Evolutionary conservation across 2,888 invertebrate species (phyloP).

Genomic region (Diarsia dahlii): DNA sequence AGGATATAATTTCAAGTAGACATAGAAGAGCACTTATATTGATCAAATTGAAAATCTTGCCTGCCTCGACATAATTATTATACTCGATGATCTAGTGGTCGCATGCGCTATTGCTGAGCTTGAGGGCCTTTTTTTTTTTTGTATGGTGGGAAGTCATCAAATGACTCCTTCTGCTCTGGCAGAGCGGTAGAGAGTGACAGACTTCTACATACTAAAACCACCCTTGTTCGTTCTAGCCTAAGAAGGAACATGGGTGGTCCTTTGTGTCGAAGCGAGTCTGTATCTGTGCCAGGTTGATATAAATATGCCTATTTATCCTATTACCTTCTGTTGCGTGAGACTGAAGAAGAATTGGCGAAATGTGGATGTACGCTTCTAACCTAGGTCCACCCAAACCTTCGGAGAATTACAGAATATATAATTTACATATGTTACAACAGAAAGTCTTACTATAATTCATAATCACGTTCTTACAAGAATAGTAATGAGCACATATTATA

Average conservation of each 20-base stretch:
- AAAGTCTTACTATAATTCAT: background rate
- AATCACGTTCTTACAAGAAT: background rate
- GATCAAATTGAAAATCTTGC: background rate
- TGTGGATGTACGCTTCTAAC: background rate
- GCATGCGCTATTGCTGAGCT: background rate
- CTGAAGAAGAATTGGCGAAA: background rate
- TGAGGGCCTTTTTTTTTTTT: background rate
- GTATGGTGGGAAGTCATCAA: no score
- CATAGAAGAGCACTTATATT: background rate
- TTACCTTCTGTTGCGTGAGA: background rate
- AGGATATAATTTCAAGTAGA: constrained; percentile 9
- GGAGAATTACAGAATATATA: background rate
- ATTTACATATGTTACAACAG: background rate
- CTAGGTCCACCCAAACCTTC: background rate
- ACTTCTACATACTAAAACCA: no score
- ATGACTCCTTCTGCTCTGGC: no score
- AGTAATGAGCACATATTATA: constrained; percentile 3
- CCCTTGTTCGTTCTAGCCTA: no score
- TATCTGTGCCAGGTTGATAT: background rate
- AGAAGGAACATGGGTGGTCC: no score
- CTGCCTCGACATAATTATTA: background rate
- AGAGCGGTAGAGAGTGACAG: no score
- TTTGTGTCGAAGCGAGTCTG: background rate
- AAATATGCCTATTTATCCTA: background rate
- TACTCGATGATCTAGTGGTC: background rate